Evolutionary conservation across 1,140 invertebrate species (phyloP).

Genomic region (Papilio helenus): DNA sequence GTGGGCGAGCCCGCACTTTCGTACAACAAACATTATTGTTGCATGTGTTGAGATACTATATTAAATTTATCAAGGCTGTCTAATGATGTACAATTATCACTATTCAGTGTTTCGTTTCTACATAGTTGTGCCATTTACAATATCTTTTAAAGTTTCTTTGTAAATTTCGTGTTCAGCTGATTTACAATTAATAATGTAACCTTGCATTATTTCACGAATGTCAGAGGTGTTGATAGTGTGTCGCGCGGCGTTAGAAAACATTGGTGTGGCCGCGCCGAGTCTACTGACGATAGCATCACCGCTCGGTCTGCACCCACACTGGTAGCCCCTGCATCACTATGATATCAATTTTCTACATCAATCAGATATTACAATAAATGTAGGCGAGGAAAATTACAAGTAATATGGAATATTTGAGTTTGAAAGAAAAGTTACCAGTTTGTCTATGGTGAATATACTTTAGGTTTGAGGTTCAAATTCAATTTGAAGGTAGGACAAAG

Average conservation of each 20-base stretch:
- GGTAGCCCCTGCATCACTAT: not conserved
- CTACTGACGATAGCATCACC: not conserved
- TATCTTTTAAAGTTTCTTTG: not conserved
- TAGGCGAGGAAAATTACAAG: too few relatives aligned
- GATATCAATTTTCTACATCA: not conserved
- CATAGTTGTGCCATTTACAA: too few relatives aligned
- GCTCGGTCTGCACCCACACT: not conserved
- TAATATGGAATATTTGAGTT: not conserved
- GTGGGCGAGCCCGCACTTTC: too few relatives aligned
- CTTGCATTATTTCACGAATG: not conserved
- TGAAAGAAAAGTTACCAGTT: not conserved
- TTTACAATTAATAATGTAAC: not conserved
- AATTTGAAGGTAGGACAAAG: too few relatives aligned
- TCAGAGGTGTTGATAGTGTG: not conserved
- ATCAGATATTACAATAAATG: not conserved
- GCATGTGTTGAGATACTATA: too few relatives aligned
- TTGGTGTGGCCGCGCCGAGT: not conserved
- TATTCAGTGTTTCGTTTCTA: too few relatives aligned
- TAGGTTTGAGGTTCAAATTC: too few relatives aligned
- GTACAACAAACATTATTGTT: too few relatives aligned
- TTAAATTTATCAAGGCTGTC: too few relatives aligned
- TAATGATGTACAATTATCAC: too few relatives aligned
- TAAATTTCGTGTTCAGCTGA: not conserved
- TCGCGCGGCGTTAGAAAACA: slow-evolving; percentile 6
- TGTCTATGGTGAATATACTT: not conserved